phyloP scores from a whole-genome alignment of 1,140 invertebrate genomes.

The Conus ventricosus region DNA sequence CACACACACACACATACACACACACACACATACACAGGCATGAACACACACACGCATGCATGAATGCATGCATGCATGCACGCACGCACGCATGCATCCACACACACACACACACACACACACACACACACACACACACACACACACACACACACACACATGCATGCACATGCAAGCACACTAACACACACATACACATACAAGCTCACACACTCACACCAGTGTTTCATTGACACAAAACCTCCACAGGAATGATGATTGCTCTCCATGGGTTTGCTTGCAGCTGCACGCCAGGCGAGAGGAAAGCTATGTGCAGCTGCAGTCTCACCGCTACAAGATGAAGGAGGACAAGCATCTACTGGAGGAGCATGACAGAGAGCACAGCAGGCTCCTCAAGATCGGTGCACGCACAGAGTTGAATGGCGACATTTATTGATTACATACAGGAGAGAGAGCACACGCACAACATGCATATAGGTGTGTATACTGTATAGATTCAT shows the following conservation, averaged over 20 bases:
- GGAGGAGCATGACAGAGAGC: conserved; percentile 65
- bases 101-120: background rate
- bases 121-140: background rate
- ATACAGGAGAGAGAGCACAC: background rate
- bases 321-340: conserved; percentile 59
- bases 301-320: conserved; percentile 62
- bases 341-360: conserved; percentile 63
- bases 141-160: background rate
- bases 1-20: too few relatives aligned
- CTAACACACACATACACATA: conserved; percentile 16
- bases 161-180: conserved; percentile 1
- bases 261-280: background rate
- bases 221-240: too few relatives aligned
- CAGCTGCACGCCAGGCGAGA: conserved; percentile 65
- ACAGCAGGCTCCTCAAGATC: conserved; percentile 57
- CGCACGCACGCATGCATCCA: too few relatives aligned
- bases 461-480: too few relatives aligned
- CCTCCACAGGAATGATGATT: too few relatives aligned
- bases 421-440: background rate
- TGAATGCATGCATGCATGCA: too few relatives aligned
- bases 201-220: background rate
- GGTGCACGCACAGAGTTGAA: conserved; percentile 48
- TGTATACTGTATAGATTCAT: too few relatives aligned
- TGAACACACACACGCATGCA: too few relatives aligned
- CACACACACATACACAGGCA: too few relatives aligned